A percentile compares a stretch with the other conserved stretches of the same genome.
These are phyloP conservation scores for Octodon degus DNA, from an alignment of 2,113 vertebrate species.

Conservation along the genomic window DNA sequence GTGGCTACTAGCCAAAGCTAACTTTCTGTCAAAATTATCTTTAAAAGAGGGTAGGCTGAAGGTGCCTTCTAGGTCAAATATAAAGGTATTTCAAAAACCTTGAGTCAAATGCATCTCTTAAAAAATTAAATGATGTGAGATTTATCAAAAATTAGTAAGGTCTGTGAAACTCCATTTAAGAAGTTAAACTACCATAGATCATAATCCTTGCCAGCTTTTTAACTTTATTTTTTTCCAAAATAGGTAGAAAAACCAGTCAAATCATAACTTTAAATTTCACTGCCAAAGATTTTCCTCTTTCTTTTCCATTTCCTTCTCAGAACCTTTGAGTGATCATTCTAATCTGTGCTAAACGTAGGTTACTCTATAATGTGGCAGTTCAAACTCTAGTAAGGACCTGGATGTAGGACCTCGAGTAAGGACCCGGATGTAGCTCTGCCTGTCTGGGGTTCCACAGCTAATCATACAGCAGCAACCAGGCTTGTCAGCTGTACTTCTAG, in stretches of 20 bases:
- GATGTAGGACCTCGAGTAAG: not conserved
- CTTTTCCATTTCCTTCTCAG: not conserved
- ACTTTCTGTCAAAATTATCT: conserved; percentile 80
- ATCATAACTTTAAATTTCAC: conserved; percentile 53
- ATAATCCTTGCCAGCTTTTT: conserved; percentile 29
- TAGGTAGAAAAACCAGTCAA: conserved; percentile 48
- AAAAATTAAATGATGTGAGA: conserved; percentile 77
- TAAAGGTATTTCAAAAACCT: conserved; percentile 76
- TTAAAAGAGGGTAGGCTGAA: conserved; percentile 75
- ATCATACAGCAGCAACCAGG: not conserved
- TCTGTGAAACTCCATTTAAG: conserved; percentile 70
- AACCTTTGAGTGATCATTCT: not conserved
- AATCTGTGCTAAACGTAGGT: not conserved
- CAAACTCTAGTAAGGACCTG: conserved; percentile 1
- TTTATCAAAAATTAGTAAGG: conserved; percentile 78
- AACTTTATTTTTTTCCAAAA: conserved; percentile 58
- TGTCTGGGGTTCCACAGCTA: not conserved
- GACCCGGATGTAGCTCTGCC: not conserved
- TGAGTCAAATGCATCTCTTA: conserved; percentile 73
- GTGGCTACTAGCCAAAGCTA: conserved; percentile 80
- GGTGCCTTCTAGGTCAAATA: conserved; percentile 73
- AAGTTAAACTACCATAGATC: conserved; percentile 69
- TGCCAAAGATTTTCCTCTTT: not conserved
- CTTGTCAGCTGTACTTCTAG: not conserved
- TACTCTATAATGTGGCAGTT: conserved; percentile 28